Conservation (phyloP, 2,888 invertebrate species). For the Drosophila maculinotata region DNA sequence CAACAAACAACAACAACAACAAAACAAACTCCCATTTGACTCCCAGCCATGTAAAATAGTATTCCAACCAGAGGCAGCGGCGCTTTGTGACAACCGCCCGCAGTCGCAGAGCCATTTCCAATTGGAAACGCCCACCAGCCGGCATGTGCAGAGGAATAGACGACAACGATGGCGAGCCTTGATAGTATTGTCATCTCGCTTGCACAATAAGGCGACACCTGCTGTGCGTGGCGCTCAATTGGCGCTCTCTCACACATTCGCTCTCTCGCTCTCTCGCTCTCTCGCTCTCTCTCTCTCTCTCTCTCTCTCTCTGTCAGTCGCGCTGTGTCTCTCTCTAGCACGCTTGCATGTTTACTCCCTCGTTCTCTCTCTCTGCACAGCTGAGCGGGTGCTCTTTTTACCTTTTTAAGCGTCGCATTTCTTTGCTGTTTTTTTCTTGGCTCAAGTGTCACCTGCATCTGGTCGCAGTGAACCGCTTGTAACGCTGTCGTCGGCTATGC, state of each 20-base stretch:
- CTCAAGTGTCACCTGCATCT: constrained; percentile 73
- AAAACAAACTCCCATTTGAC: constrained; percentile 32
- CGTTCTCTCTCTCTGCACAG: constrained; percentile 29
- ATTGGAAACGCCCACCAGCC: constrained; percentile 76
- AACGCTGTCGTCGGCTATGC: constrained; percentile 14
- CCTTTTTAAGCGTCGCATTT: constrained; percentile 51
- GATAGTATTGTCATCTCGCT: constrained; percentile 50
- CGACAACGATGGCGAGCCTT: constrained; percentile 46
- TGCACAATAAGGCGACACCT: constrained; percentile 48
- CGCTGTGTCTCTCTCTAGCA: constrained; percentile 7
- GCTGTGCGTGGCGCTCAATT: constrained; percentile 55
- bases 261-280: constrained; percentile 36
- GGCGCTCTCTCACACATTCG: constrained; percentile 46
- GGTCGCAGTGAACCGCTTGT: constrained; percentile 17
- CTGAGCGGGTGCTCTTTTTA: constrained; percentile 52
- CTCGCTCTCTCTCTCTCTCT: constrained; percentile 9
- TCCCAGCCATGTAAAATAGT: constrained; percentile 48
- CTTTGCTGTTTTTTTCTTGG: constrained; percentile 54
- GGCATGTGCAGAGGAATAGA: constrained; percentile 32
- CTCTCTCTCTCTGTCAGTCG: constrained; percentile 10
- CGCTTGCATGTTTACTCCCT: constrained; percentile 25
- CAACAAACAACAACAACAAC: constrained; percentile 14
- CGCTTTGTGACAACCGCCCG: constrained; percentile 24
- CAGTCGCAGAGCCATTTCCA: constrained; percentile 61
- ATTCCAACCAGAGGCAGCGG: constrained; percentile 67